These are phyloP conservation scores for Siphamia tubifer DNA, from an alignment of 2,113 vertebrate species.

Conservation along the genomic window DNA sequence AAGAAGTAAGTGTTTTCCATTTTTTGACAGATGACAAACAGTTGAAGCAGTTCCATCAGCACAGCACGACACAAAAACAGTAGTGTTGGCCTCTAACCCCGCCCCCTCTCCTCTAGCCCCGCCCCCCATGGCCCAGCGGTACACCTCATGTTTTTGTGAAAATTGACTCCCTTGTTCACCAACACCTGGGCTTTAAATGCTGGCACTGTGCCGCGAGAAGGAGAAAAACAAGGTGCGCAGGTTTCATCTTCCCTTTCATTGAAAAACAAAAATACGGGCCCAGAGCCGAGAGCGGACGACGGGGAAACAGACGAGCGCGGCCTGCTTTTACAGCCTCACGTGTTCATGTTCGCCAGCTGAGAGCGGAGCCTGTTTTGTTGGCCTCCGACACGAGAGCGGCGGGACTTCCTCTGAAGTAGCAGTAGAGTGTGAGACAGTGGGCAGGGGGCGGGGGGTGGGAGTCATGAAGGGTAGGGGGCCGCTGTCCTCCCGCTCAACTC, in stretches of 20 bases:
- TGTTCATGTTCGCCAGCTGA: conserved; percentile 19
- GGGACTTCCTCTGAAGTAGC: conserved; percentile 68
- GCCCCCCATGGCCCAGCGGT: not conserved
- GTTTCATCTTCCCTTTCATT: conserved; percentile 50
- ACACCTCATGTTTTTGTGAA: conserved; percentile 49
- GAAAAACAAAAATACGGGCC: conserved; percentile 42
- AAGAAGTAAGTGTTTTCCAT: conserved; percentile 16
- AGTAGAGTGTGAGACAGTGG: conserved; percentile 58
- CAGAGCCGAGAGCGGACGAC: not conserved
- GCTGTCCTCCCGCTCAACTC: conserved; percentile 29
- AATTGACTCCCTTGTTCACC: conserved; percentile 18
- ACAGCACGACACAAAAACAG: not conserved
- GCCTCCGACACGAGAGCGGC: conserved; percentile 47
- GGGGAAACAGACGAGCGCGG: not conserved
- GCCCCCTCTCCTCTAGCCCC: not conserved
- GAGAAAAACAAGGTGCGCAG: conserved; percentile 49
- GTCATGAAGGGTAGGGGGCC: conserved; percentile 1
- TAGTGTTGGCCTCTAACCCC: not conserved
- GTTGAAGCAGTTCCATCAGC: conserved; percentile 36
- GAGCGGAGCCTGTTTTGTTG: conserved; percentile 50
- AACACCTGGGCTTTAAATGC: conserved; percentile 52
- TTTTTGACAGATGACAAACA: conserved; percentile 8
- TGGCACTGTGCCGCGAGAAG: conserved; percentile 23
- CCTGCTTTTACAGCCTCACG: not conserved
- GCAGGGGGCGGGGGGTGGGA: not conserved